These are phyloP conservation scores for Deroptyus accipitrinus DNA, from an alignment of 2,113 vertebrate genomes.

Conservation along the genomic window DNA sequence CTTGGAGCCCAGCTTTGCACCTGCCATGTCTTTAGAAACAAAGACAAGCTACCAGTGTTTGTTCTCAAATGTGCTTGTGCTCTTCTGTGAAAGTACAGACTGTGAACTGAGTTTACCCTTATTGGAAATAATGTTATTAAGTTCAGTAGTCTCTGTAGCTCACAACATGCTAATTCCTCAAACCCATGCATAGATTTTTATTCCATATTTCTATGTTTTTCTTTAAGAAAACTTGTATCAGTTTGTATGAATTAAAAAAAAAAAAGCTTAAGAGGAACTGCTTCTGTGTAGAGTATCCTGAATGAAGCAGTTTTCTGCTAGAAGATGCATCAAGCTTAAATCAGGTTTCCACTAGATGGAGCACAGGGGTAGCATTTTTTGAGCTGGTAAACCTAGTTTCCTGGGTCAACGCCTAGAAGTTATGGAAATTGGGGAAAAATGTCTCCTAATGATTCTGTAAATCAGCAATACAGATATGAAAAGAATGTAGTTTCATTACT, in stretches of 20 bases:
- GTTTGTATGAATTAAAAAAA: not conserved
- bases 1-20: not conserved
- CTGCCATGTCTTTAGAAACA: not conserved
- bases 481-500: not conserved
- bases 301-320: not conserved
- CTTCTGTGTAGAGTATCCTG: not conserved
- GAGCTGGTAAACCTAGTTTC: not conserved
- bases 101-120: not conserved
- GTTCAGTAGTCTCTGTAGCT: not conserved
- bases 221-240: not conserved
- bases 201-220: not conserved
- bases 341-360: slow-evolving; percentile 78
- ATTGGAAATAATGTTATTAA: not conserved
- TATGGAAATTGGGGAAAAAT: not conserved
- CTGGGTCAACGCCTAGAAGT: not conserved
- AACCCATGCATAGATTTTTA: not conserved
- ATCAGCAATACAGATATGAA: not conserved
- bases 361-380: slow-evolving; percentile 73
- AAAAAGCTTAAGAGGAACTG: not conserved
- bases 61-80: not conserved
- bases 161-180: not conserved
- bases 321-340: slow-evolving; percentile 19
- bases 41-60: not conserved
- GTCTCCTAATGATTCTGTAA: not conserved
- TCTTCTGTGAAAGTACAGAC: not conserved